These are phyloP conservation scores for Cynodonichthys magdalenae DNA, from an alignment of 2,797 vertebrate genomes.

Conservation along the genomic window DNA sequence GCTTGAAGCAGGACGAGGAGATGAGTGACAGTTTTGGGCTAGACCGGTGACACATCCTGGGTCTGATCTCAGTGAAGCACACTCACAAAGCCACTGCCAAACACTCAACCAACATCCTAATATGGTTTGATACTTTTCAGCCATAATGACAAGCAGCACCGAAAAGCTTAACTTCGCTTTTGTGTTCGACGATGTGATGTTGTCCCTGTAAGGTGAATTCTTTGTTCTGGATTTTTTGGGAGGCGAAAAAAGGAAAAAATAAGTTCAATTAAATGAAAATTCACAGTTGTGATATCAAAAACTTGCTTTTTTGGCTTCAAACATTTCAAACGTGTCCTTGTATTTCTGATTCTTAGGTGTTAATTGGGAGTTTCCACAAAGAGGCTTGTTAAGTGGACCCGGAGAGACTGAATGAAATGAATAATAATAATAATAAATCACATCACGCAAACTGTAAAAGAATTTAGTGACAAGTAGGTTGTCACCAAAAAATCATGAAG, in stretches of 20 bases:
- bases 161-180: slow-evolving; percentile 20
- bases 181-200: slow-evolving; percentile 38
- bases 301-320: slow-evolving; percentile 41
- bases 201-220: slow-evolving; percentile 36
- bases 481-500: background rate
- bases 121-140: slow-evolving; percentile 47
- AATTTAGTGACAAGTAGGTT: slow-evolving; percentile 9
- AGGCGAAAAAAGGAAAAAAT: slow-evolving; percentile 30
- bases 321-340: slow-evolving; percentile 15
- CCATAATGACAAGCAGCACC: slow-evolving; percentile 26
- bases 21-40: slow-evolving; percentile 81
- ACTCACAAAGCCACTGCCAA: slow-evolving; percentile 57
- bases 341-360: slow-evolving; percentile 53
- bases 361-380: slow-evolving; percentile 53
- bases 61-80: slow-evolving; percentile 66
- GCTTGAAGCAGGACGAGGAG: slow-evolving; percentile 62
- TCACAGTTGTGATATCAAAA: slow-evolving; percentile 36
- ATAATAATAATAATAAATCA: slow-evolving; percentile 11
- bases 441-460: slow-evolving; percentile 30
- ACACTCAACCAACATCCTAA: slow-evolving; percentile 55
- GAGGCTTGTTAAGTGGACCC: slow-evolving; percentile 42
- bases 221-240: slow-evolving; percentile 31
- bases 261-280: slow-evolving; percentile 37
- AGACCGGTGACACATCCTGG: slow-evolving; percentile 71
- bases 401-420: slow-evolving; percentile 36